These are phyloP conservation scores for Agonopterix alstromeriana DNA, from an alignment of 2,888 invertebrate genomes.

Conservation along the genomic window DNA sequence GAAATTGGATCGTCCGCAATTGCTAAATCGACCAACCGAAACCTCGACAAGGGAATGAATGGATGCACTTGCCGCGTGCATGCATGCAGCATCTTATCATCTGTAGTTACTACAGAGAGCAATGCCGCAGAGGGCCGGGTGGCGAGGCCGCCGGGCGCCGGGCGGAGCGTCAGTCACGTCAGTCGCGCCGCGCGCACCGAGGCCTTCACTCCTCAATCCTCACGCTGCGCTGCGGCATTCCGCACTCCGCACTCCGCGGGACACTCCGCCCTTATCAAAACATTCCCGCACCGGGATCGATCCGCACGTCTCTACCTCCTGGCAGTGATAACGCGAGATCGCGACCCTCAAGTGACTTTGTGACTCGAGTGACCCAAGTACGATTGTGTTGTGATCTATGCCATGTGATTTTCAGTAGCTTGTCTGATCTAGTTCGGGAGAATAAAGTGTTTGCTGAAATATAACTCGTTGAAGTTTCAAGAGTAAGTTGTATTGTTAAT, in stretches of 20 bases:
- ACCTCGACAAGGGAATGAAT: slow-evolving; percentile 36
- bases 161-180: slow-evolving; percentile 19
- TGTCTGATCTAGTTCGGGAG: slow-evolving; percentile 15
- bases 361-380: slow-evolving; percentile 40
- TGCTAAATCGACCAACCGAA: not conserved
- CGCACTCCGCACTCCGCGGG: slow-evolving; percentile 30
- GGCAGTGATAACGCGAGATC: slow-evolving; percentile 12
- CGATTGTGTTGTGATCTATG: slow-evolving; percentile 31
- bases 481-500: slow-evolving; percentile 1
- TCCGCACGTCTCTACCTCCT: slow-evolving; percentile 47
- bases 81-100: slow-evolving; percentile 21
- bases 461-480: not conserved
- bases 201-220: slow-evolving; percentile 29
- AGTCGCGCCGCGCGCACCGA: slow-evolving; percentile 63
- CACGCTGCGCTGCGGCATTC: slow-evolving; percentile 10
- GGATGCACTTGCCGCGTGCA: slow-evolving; percentile 50
- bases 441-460: slow-evolving; percentile 5
- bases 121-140: slow-evolving; percentile 8
- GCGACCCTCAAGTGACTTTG: slow-evolving; percentile 47
- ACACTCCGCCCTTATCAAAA: slow-evolving; percentile 51
- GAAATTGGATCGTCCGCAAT: not conserved
- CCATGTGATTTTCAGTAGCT: slow-evolving; percentile 26
- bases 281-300: slow-evolving; percentile 63
- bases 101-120: slow-evolving; percentile 4
- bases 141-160: slow-evolving; percentile 9